Evolutionary conservation across 2,888 invertebrate genomes (phyloP), one percentile per base, ranked within the genome.

Genomic region (Ophioninae sp.): DNA sequence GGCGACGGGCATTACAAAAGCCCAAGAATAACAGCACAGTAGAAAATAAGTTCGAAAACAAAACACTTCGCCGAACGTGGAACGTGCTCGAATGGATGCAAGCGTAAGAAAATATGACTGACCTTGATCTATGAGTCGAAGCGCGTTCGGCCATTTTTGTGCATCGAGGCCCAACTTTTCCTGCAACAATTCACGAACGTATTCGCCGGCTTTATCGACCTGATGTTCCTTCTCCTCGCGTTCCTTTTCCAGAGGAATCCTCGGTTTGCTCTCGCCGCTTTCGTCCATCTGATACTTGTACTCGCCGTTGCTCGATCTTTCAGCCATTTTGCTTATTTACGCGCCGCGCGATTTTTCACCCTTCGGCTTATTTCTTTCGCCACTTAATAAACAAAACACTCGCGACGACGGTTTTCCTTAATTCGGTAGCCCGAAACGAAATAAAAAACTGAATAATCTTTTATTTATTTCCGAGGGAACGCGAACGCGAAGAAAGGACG

Each of bases 61-160:
- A 59, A 21, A 20, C 7, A 21, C 20, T 20, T 2, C 21, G 59
- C 7, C 7, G 37, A 17, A 67, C 20, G 8, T 23, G 17, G 23
- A 30, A 20, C 7, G 50, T 30, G 7, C n/a, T 69, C 8, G 41
- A 17, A 8, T 21, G 13, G 59, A 30, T 64, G 3, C 17, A 41
- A n/a, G 23, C n/a, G 44, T 7, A 39, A 44, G 61, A 72, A 7
- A 72, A 7, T 21, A 21, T 72, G 72, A 70, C 88, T 89, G 94
- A 97, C 97, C 97, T 94, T 95, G 95, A 89, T 97, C 97, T 87
- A 97, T 94, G 62, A 97, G 94, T 86, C 95, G 95, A 41, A 95
- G 94, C 7, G 96, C 95, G 87, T 96, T 95, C 21, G 96, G 96
- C 92, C 95, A 96, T 90, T 96, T 96, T 68, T 90, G 89, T 5